Conservation (phyloP, 2,113 vertebrate genomes). For the Butorides virescens region DNA sequence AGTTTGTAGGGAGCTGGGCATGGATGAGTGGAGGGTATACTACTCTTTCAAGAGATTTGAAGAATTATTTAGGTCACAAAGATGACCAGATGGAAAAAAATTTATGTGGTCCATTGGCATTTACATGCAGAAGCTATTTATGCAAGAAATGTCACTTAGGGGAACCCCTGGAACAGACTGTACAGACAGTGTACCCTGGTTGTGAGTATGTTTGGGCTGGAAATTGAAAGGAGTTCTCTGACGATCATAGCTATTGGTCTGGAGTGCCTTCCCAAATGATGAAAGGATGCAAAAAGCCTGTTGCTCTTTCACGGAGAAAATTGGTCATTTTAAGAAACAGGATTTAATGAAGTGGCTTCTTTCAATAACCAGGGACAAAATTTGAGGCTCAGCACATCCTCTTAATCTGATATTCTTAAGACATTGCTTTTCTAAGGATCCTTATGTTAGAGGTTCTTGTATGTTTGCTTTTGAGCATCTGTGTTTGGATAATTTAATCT, state of each 20-base stretch:
- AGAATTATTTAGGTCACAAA: background rate
- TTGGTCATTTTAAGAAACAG: background rate
- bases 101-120: background rate
- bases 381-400: background rate
- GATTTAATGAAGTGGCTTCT: background rate
- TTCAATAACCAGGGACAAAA: background rate
- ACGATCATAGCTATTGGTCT: background rate
- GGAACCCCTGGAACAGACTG: background rate
- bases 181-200: background rate
- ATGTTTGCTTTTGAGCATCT: slow-evolving; percentile 43
- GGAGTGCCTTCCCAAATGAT: background rate
- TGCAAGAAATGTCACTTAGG: background rate
- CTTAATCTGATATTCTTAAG: background rate
- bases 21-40: background rate
- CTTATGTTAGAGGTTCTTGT: background rate
- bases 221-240: background rate
- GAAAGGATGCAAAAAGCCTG: background rate
- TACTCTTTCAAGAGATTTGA: background rate
- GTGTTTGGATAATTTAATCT: slow-evolving; percentile 56
- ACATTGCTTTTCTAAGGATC: background rate
- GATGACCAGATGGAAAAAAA: background rate
- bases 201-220: background rate
- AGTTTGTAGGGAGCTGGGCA: background rate
- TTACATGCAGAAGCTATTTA: background rate
- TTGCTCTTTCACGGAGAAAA: background rate